These are phyloP conservation scores for Thripadectes ignobilis DNA, from an alignment of 2,797 vertebrate species.

Conservation along the genomic window DNA sequence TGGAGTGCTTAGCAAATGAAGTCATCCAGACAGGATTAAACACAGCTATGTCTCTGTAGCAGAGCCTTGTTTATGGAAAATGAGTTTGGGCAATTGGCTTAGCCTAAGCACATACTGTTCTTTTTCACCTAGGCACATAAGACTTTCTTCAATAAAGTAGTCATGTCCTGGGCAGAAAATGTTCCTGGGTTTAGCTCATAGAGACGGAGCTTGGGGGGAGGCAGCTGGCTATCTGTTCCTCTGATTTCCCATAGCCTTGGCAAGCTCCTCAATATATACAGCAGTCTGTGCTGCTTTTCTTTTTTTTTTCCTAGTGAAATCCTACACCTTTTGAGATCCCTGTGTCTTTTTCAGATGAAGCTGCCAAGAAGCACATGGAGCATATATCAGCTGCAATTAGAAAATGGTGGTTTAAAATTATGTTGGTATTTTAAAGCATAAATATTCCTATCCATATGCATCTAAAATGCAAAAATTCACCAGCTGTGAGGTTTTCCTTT, in stretches of 20 bases:
- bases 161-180: constrained; percentile 47
- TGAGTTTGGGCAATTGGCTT: constrained; percentile 60
- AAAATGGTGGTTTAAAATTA: constrained; percentile 34
- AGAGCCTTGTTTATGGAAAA: constrained; percentile 78
- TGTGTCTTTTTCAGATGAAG: constrained; percentile 40
- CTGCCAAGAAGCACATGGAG: constrained; percentile 52
- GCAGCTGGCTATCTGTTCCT: constrained; percentile 16
- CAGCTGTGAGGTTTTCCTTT: constrained; percentile 34
- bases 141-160: constrained; percentile 58
- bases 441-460: constrained; percentile 10
- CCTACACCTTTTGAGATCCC: constrained; percentile 4
- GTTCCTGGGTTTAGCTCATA: constrained; percentile 30
- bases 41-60: constrained; percentile 68
- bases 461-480: not conserved
- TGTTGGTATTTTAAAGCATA: not conserved
- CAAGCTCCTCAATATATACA: not conserved
- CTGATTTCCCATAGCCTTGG: constrained; percentile 54
- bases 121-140: constrained; percentile 44
- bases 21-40: constrained; percentile 73
- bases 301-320: not conserved
- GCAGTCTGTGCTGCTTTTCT: not conserved
- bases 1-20: constrained; percentile 74
- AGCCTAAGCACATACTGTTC: constrained; percentile 66
- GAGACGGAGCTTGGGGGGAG: not conserved
- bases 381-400: constrained; percentile 24